Evolutionary conservation across 2,888 invertebrate species (phyloP), one percentile per base, ranked within the genome.

Genomic region (Smittia aterrima): DNA sequence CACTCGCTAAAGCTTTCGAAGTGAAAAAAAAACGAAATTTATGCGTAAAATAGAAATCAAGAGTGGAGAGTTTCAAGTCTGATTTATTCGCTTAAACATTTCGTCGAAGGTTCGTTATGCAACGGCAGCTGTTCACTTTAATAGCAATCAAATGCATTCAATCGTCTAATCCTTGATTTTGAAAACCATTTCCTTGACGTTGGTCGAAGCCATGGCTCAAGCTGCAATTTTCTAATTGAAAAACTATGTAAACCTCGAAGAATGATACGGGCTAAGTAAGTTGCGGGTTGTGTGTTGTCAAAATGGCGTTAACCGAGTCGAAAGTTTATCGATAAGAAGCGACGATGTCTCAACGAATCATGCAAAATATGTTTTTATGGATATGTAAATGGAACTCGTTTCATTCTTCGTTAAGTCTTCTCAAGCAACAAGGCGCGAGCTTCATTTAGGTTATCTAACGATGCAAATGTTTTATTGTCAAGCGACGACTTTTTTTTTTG

Each of bases 11-110:
- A 18, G 18, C 53, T 16, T 11, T 13, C 9, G 32, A 32, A 32
- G 9, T 32, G 32, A 32, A 32, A 32, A 6, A 6, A 3, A 32
- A 3, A 9, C 3, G 32, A 32, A 64, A 27, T 64, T 64, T 64
- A 64, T 64, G 64, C 27, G 64, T 22, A 11, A 64, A 64, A n/a
- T 64, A 64, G 64, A 64, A 64, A 58, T 58, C 58, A 58, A 22
- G 16, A 58, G 11, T 58, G 58, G 47, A 47, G 16, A 47, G n/a
- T 47, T 38, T n/a, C 38, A 38, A 38, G n/a, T n/a, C n/a, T n/a
- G n/a, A n/a, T n/a, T n/a, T 47, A 16, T 47, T 47, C n/a, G 47
- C 47, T 2, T 47, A 3, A 32, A 47, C 4, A 6, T 47, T 47
- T n/a, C 2, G 47, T 47, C 47, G 47, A 47, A 47, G 47, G 47